Evolutionary conservation across 2,797 vertebrate species (phyloP), one percentile per base, ranked within the genome.

Genomic region (Peromyscus nudipes): DNA sequence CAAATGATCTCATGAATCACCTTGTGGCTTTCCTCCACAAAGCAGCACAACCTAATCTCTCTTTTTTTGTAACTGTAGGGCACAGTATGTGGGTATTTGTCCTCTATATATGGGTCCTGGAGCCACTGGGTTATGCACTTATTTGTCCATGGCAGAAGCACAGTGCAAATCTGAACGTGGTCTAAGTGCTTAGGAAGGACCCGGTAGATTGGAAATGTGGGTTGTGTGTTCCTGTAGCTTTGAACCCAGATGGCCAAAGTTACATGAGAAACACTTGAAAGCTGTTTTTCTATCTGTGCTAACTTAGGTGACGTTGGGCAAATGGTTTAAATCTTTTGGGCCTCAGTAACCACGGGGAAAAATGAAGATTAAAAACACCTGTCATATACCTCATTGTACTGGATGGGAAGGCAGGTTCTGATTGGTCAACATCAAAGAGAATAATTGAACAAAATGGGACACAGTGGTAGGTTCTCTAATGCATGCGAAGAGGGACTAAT

Each of bases 1-100:
- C 88, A 92, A 84, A 92, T 27, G 82, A 49, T n/a, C 43, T 86
- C 67, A 55, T 40, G 91, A 95, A 91, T 95, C 95, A 80, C 92
- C 62, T 92, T 79, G 80, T n/a, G 84, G 81, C 88, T 85, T 85
- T 90, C n/a, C 62, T 69, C 23, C 37, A 37, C 46, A 57, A 80
- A 69, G 17, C 40, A 29, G 9, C 85, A 46, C 4, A 25, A 17
- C 65, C 76, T 94, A 77, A 91, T 83, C 40, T 86, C 81, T 82
- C 19, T n/a, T 29, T 62, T 62, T 80, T 46, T 25, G 3, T 75
- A 91, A 73, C 65, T 19, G 10, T 25, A 23, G 65, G 31, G 52
- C 46, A 69, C 0, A n/a, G 69, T 43, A 14, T 85, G 40, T 62
- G 65, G 55, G 23, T 46, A 40, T 84, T 79, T 93, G 77, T 86